A percentile compares a stretch with the other conserved stretches of the same genome.
phyloP scores from a whole-genome alignment of 1,140 invertebrate species.

The Theocolax elegans region DNA sequence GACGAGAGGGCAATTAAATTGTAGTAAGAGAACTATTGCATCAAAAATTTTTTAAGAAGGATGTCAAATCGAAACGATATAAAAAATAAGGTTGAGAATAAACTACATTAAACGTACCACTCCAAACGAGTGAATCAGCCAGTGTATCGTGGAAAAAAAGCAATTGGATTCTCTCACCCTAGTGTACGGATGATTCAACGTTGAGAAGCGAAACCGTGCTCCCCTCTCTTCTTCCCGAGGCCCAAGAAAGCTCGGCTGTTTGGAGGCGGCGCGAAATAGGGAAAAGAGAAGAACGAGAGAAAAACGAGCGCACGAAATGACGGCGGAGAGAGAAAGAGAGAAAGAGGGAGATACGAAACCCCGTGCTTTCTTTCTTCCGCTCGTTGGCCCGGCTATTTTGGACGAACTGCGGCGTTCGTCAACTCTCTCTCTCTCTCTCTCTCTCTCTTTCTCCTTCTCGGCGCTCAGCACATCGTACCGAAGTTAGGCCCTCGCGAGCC shows the following conservation, averaged over 20 bases:
- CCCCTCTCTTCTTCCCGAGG: background rate
- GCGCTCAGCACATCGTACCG: background rate
- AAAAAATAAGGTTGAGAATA: too few relatives aligned
- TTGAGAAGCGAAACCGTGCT: background rate
- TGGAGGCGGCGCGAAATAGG: background rate
- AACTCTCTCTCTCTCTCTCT: constrained; percentile 43
- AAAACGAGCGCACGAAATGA: background rate
- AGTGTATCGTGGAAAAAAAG: too few relatives aligned
- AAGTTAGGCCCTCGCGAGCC: constrained; percentile 44
- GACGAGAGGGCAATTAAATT: too few relatives aligned
- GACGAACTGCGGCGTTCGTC: constrained; percentile 57
- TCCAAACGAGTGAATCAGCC: too few relatives aligned
- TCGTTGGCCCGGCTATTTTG: constrained; percentile 60
- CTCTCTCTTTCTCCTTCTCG: background rate
- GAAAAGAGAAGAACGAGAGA: background rate
- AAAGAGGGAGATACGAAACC: background rate
- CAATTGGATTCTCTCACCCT: too few relatives aligned
- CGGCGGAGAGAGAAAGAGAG: background rate
- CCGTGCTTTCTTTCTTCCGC: constrained; percentile 51
- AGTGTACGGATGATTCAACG: constrained; percentile 14
- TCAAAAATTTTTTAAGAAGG: too few relatives aligned
- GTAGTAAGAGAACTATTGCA: too few relatives aligned
- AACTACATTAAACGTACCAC: too few relatives aligned
- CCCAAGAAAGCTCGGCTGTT: background rate
- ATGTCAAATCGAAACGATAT: too few relatives aligned